Conservation (phyloP, 2,113 vertebrate species). For the Struthio camelus region DNA sequence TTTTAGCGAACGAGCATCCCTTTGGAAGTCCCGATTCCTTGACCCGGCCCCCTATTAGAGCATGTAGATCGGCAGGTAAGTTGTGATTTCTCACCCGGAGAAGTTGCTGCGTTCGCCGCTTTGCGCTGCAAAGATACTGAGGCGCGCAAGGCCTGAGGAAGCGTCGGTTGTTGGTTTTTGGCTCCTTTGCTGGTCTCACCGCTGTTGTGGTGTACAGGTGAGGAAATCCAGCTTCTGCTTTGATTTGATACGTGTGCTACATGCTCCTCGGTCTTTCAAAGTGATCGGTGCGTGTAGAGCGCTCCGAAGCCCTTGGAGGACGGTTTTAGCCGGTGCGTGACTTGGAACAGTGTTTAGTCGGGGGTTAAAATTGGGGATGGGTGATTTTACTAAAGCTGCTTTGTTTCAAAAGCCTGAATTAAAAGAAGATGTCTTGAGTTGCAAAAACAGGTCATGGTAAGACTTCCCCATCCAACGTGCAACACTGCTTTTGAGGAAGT, state of each 20-base stretch:
- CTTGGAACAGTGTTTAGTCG: neutral
- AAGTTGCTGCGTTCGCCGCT: neutral
- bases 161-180: fast-evolving
- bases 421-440: neutral
- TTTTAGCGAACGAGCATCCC: neutral
- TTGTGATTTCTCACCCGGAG: neutral
- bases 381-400: neutral
- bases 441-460: fast-evolving
- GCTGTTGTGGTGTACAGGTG: fast-evolving
- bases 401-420: neutral
- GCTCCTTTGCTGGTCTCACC: neutral
- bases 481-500: fast-evolving
- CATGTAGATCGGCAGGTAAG: conserved; percentile 49
- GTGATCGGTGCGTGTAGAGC: fast-evolving
- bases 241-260: too few species aligned
- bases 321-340: fast-evolving
- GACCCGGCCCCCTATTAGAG: conserved; percentile 65
- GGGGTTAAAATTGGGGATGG: fast-evolving
- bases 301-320: fast-evolving
- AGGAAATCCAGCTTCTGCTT: fast-evolving
- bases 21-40: neutral
- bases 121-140: neutral
- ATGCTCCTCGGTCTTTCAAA: fast-evolving
- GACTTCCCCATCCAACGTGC: neutral
- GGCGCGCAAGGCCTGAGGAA: neutral